Conservation (phyloP, 2,113 vertebrate genomes). For the Poecile atricapillus region DNA sequence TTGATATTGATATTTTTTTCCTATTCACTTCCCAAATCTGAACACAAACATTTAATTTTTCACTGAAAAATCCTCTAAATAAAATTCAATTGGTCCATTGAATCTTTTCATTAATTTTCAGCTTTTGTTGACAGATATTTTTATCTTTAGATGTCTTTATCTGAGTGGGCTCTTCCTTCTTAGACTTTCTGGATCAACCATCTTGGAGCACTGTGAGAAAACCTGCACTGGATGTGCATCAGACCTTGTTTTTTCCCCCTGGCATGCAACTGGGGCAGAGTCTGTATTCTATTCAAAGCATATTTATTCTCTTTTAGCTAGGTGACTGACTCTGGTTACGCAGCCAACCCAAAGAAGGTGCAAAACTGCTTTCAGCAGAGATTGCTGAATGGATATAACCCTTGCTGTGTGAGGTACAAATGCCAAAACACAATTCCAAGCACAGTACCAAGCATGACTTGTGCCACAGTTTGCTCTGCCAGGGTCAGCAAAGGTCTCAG, state of each 20-base stretch:
- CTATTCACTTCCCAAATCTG: background rate
- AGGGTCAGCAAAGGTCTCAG: background rate
- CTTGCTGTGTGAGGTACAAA: background rate
- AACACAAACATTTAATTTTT: background rate
- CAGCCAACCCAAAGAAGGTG: background rate
- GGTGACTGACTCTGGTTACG: background rate
- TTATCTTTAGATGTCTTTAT: background rate
- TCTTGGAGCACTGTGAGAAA: background rate
- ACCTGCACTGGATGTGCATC: background rate
- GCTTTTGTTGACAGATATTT: background rate
- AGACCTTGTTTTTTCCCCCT: background rate
- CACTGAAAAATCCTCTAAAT: background rate
- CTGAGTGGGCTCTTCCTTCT: background rate
- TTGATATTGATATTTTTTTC: background rate
- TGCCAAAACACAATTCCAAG: background rate
- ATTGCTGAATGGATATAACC: background rate
- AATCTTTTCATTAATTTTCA: background rate
- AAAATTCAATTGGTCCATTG: background rate
- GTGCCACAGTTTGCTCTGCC: background rate
- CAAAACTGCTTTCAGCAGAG: rapidly evolving
- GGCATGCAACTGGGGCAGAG: background rate
- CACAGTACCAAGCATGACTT: background rate
- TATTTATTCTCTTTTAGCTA: background rate
- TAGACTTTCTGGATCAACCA: background rate
- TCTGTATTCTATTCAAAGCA: background rate